Percentiles rank a stretch among this genome's conserved stretches.
Conservation (phyloP, 2,113 vertebrate genomes). For the Ramphastos sulfuratus region DNA sequence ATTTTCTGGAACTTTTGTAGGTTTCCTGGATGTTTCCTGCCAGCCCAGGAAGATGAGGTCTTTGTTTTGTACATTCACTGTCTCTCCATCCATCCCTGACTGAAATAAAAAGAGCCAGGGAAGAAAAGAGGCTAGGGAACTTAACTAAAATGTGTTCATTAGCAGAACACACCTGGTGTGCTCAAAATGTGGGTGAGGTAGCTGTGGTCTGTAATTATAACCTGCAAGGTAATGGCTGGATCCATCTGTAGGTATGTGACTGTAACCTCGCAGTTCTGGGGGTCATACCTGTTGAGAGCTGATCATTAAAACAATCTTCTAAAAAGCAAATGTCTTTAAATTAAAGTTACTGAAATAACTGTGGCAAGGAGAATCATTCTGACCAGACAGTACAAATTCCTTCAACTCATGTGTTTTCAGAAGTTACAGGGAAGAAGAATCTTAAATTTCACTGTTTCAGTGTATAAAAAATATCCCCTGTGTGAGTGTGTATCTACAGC, state of each 20-base stretch:
- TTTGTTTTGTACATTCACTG: background rate
- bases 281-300: background rate
- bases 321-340: background rate
- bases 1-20: background rate
- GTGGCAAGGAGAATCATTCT: background rate
- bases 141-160: background rate
- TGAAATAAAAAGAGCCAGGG: background rate
- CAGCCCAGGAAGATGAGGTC: background rate
- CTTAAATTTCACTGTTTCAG: background rate
- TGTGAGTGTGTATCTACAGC: background rate
- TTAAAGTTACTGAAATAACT: background rate
- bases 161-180: slow-evolving; percentile 31
- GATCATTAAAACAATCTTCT: background rate
- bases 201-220: slow-evolving; percentile 42
- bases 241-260: background rate
- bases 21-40: background rate
- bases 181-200: background rate
- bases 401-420: background rate
- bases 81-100: background rate
- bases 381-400: background rate
- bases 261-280: slow-evolving; percentile 4
- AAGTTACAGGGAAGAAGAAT: background rate
- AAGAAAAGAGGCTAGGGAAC: background rate
- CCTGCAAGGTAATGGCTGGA: background rate
- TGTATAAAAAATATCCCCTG: background rate